Conservation (phyloP, 1,140 invertebrate species). For the Cherax destructor region DNA sequence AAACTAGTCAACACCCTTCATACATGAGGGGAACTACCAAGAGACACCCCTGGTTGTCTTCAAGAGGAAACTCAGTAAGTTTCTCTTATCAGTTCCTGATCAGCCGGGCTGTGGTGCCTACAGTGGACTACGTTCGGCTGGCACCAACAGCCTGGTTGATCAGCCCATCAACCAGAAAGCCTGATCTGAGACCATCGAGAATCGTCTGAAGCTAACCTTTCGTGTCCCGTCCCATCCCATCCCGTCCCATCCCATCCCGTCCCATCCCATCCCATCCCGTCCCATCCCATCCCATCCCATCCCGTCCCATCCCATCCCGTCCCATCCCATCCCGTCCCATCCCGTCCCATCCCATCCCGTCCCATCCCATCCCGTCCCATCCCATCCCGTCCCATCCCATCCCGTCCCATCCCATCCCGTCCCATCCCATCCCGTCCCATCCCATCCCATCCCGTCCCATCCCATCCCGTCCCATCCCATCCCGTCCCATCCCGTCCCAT, state of each 20-base stretch:
- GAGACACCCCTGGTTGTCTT: too few species aligned
- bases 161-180: too few species aligned
- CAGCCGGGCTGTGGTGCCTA: too few species aligned
- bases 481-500: too few species aligned
- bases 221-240: neutral
- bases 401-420: neutral
- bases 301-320: constrained; percentile 15
- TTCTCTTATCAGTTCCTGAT: too few species aligned
- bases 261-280: constrained; percentile 19
- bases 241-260: constrained; percentile 24
- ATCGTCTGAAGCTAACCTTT: neutral
- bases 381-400: constrained; percentile 4
- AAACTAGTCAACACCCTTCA: too few species aligned
- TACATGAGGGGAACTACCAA: too few species aligned
- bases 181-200: too few species aligned
- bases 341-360: constrained; percentile 14
- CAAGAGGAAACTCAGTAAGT: too few species aligned
- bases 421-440: neutral
- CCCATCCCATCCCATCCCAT: constrained; percentile 12
- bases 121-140: too few species aligned
- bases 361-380: constrained; percentile 4
- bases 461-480: too few species aligned
- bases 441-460: neutral
- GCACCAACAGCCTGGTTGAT: too few species aligned
- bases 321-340: constrained; percentile 9